A percentile compares a stretch with the other conserved stretches of the same genome.
Evolutionary conservation across 2,888 invertebrate genomes (phyloP).

Genomic region (Leptinotarsa haldemani): DNA sequence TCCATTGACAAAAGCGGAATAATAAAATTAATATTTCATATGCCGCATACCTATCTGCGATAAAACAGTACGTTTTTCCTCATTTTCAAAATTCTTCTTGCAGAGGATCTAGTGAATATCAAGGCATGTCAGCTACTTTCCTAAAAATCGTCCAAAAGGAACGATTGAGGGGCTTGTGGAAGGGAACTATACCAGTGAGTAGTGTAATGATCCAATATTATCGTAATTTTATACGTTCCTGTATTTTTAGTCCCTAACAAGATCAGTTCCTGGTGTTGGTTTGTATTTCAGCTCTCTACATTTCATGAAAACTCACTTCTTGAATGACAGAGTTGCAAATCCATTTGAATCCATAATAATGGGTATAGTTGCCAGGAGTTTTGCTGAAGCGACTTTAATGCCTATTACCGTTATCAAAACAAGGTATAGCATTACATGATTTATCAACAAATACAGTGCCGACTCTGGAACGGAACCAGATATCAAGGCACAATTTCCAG

Average conservation of each 20-base stretch:
- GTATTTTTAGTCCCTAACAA: constrained; percentile 27
- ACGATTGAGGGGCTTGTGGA: constrained; percentile 34
- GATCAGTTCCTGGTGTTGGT: constrained; percentile 34
- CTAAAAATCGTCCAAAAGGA: constrained; percentile 31
- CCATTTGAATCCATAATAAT: constrained; percentile 30
- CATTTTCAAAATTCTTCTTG: not conserved
- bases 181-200: constrained; percentile 32
- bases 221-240: not conserved
- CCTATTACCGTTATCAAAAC: constrained; percentile 36
- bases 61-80: too few species aligned
- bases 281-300: constrained; percentile 29
- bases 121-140: constrained; percentile 20
- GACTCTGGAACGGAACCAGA: too few species aligned
- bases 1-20: not conserved
- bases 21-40: too few species aligned
- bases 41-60: too few species aligned
- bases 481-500: too few species aligned
- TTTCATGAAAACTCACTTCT: constrained; percentile 25
- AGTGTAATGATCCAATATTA: not conserved
- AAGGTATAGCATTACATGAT: constrained; percentile 11
- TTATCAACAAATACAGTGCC: too few species aligned
- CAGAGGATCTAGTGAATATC: constrained; percentile 13
- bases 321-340: constrained; percentile 22
- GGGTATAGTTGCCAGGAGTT: constrained; percentile 27
- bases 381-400: constrained; percentile 31